Evolutionary conservation across 2,113 vertebrate genomes (phyloP), one percentile per base, ranked within the genome.

Genomic region (Xenopus borealis): DNA sequence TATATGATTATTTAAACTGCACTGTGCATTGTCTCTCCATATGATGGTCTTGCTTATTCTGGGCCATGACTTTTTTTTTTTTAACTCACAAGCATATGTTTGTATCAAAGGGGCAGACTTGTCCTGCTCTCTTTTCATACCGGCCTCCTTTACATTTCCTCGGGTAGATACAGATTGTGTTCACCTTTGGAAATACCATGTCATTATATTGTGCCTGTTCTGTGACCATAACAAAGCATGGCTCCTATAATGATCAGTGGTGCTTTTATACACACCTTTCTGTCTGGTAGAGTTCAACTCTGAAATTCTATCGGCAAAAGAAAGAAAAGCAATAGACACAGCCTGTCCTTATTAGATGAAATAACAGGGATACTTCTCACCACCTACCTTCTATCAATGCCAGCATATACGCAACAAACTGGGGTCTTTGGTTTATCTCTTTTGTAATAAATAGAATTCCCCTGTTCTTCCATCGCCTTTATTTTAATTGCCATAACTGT

Each of bases 161-260:
- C 44, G 27, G 73, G 46, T 66, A 75, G 58, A 75, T 75, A 63
- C 58, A 16, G 27, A 67, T 67, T 52, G 66, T 69, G 72, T 59
- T 59, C 58, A 52, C 58, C 71, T 73, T 53, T 75, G 47, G 61
- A 50, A 55, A 70, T 27, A 30, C 59, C 30, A 46, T 64, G 74
- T 64, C 74, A 77, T 64, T 64, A 70, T 77, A 70, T 77, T 70
- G 74, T 77, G 33, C 59, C 66, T 77, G 27, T 63, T 77, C 59
- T 77, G 47, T 70, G 61, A 50, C 45, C 33, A 33, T 45, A 62
- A 62, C 27, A 45, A 62, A 62, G 3, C 19, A 59, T 67, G 64
- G 62, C 53, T 55, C 53, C 17, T n/a, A n/a, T n/a, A 7, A 55
- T 27, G 13, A 61, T 27, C 18, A 61, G 18, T 61, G 58, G 20